Percentiles rank a stretch among this genome's conserved stretches.
These are phyloP conservation scores for Malthinus flaveolus DNA, from an alignment of 2,888 invertebrate genomes.

Conservation along the genomic window DNA sequence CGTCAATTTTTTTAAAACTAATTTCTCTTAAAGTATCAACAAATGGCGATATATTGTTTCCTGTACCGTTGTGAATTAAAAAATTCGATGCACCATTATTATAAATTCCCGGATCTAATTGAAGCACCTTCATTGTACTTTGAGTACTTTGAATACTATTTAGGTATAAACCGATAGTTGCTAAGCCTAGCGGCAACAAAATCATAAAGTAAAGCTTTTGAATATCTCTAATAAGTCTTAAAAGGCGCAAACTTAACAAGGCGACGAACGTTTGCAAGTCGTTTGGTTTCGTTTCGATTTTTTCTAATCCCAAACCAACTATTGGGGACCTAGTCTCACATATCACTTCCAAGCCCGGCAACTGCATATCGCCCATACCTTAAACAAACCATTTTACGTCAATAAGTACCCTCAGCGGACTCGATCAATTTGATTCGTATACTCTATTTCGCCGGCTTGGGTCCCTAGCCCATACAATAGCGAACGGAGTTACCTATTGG, in stretches of 20 bases:
- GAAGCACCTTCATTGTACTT: constrained; percentile 65
- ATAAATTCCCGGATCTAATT: constrained; percentile 65
- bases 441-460: too few species aligned
- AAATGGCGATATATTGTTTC: constrained; percentile 47
- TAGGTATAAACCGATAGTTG: constrained; percentile 68
- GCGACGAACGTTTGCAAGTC: constrained; percentile 68
- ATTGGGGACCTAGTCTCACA: constrained; percentile 58
- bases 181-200: constrained; percentile 69
- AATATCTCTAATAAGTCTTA: constrained; percentile 65
- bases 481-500: too few species aligned
- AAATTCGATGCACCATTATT: constrained; percentile 59
- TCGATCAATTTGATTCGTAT: too few species aligned
- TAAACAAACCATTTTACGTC: too few species aligned
- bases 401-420: too few species aligned
- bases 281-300: constrained; percentile 66
- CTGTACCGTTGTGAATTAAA: constrained; percentile 64
- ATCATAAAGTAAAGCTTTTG: constrained; percentile 77
- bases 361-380: constrained; percentile 56
- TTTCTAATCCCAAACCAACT: constrained; percentile 64
- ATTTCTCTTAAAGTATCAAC: constrained; percentile 44
- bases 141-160: constrained; percentile 65
- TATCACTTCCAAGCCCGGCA: constrained; percentile 54
- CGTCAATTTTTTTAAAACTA: constrained; percentile 52
- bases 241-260: constrained; percentile 66
- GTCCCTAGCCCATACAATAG: too few species aligned